Conservation (phyloP, 2,888 invertebrate species). For the Spilosoma lubricipeda region DNA sequence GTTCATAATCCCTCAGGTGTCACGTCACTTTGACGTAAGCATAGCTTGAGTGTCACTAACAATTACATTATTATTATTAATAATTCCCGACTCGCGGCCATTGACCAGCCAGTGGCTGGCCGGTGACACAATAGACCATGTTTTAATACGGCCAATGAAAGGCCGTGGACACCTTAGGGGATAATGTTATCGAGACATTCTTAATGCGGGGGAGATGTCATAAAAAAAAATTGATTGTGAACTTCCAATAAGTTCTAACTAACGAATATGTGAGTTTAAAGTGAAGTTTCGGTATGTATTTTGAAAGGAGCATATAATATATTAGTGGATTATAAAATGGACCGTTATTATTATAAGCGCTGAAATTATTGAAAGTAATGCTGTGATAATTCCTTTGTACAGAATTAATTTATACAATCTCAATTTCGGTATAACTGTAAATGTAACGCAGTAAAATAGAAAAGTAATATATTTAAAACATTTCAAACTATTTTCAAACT, state of each 20-base stretch:
- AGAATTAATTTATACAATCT: slow-evolving; percentile 20
- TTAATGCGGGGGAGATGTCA: no score
- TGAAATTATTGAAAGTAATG: slow-evolving; percentile 32
- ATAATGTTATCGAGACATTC: no score
- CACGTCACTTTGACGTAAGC: no score
- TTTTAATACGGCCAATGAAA: no score
- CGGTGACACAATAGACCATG: no score
- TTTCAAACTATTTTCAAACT: neutral
- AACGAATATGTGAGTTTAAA: neutral
- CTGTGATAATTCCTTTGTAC: slow-evolving; percentile 45
- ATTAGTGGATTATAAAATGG: slow-evolving; percentile 17
- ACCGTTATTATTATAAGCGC: slow-evolving; percentile 26
- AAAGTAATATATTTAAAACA: neutral
- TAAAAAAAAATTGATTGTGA: neutral
- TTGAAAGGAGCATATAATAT: slow-evolving; percentile 35
- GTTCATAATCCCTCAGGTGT: no score
- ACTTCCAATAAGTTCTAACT: neutral
- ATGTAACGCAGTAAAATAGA: slow-evolving; percentile 9
- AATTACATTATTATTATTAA: no score
- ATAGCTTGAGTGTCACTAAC: no score
- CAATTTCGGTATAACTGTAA: slow-evolving; percentile 9
- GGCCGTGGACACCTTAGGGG: no score
- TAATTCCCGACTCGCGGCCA: no score
- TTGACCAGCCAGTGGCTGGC: no score
- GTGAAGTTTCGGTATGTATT: slow-evolving; percentile 16